Base-by-base conservation (phyloP, 2,888 invertebrate genomes). In the Eilema depressum region DNA sequence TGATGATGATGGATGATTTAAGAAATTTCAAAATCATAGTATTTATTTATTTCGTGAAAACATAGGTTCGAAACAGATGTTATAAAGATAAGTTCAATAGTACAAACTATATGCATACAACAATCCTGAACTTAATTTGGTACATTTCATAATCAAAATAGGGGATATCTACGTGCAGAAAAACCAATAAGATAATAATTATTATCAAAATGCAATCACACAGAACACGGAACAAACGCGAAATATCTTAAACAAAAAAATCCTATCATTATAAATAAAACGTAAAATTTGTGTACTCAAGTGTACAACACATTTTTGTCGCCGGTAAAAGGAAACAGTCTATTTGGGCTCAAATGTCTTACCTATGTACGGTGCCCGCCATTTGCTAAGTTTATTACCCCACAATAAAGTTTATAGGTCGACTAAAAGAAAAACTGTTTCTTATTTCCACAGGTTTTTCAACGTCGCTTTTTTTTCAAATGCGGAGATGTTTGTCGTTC, bases 371-470 rank as follows among this genome's bases (percentile, higher is more conserved):
- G 59, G 47, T 23, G 23, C 47, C 53, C 57, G 57, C 63, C 62
- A 67, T 73, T 75, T 65, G 37, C 70, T 72, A 63, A 73, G 64
- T 73, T 75, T 69, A 73, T 68, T 73, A 66, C 70, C 12, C 69
- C 62, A 28, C 63, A 68, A 69, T 63, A 62, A 75, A 75, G 57
- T 73, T 73, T 67, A 30, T 62, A 23, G 59, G 47, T 26, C 23
- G 57, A 63, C 63, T 70, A 66, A 66, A n/a, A 62, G 61, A 53
- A 70, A 61, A 56, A 62, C 30, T 26, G 3, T 65, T 53, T n/a
- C 23, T 60, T 69, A 28, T 65, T 65, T 69, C 14, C 28, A 59
- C 26, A 14, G 26, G 14, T 28, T 56, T 56, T 65, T 17, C 12
- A 64, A 33, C 37, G 17, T 63, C 11, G 41, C 10, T 2, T 20